Percentiles rank a stretch among this genome's conserved stretches.
These are phyloP conservation scores for Parotocinclus haroldoi DNA, from an alignment of 2,797 vertebrate species.

Conservation along the genomic window DNA sequence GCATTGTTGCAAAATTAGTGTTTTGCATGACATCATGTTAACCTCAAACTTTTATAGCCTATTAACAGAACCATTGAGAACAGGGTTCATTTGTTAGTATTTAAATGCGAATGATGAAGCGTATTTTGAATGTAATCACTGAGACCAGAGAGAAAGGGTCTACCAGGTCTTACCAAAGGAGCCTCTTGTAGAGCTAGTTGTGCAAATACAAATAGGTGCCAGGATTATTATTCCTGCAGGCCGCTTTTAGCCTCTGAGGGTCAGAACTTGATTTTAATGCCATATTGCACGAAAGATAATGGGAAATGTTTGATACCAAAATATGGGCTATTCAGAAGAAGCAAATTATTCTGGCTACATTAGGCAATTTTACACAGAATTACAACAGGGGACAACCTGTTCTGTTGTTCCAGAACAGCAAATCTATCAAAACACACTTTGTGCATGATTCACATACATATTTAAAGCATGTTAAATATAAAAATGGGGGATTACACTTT, in stretches of 20 bases:
- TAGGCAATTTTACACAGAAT: constrained; percentile 14
- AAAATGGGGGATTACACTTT: background rate
- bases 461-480: background rate
- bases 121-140: constrained; percentile 24
- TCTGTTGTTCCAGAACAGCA: constrained; percentile 3
- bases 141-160: constrained; percentile 20
- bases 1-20: constrained; percentile 8
- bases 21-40: constrained; percentile 35
- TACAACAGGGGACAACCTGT: background rate
- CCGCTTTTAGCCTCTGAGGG: constrained; percentile 11
- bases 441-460: background rate
- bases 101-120: constrained; percentile 23
- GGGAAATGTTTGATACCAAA: constrained; percentile 13
- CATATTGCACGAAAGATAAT: constrained; percentile 16
- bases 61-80: constrained; percentile 13
- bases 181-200: constrained; percentile 14
- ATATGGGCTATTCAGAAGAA: constrained; percentile 9
- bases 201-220: constrained; percentile 24
- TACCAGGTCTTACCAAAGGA: constrained; percentile 10
- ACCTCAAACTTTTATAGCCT: constrained; percentile 20
- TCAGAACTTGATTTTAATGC: constrained; percentile 15
- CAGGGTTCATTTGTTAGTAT: constrained; percentile 4
- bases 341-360: constrained; percentile 13
- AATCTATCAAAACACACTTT: too few species aligned
- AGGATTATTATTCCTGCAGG: constrained; percentile 22